Conservation (phyloP, 2,113 vertebrate genomes). For the Sphyrna mokarran region DNA sequence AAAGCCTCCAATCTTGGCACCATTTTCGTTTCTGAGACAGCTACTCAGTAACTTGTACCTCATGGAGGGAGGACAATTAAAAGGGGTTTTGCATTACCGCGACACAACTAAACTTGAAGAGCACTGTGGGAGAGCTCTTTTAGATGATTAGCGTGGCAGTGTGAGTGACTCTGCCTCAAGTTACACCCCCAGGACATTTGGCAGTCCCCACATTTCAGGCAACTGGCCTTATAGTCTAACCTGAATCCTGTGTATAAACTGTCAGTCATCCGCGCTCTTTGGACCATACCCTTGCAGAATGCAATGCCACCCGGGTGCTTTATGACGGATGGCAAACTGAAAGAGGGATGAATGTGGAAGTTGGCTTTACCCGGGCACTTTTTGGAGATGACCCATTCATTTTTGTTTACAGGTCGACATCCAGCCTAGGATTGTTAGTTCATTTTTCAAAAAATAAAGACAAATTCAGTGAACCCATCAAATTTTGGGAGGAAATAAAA, state of each 20-base stretch:
- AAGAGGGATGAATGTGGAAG: too few relatives aligned
- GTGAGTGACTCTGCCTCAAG: not conserved
- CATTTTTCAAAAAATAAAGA: not conserved
- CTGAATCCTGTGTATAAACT: not conserved
- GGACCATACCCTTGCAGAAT: not conserved
- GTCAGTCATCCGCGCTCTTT: not conserved
- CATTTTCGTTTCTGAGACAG: not conserved
- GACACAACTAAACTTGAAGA: not conserved
- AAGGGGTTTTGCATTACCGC: not conserved
- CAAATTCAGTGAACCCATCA: not conserved
- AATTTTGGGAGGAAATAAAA: not conserved
- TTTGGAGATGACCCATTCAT: too few relatives aligned
- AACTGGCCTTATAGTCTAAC: not conserved
- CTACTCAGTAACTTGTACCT: not conserved
- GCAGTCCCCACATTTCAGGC: conserved; percentile 6
- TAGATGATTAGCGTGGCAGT: not conserved
- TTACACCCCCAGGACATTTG: not conserved
- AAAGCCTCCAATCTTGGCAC: not conserved
- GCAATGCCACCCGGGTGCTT: not conserved
- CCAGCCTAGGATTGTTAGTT: not conserved
- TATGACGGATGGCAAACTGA: not conserved
- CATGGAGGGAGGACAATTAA: not conserved
- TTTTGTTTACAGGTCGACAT: not conserved
- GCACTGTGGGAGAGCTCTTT: not conserved
- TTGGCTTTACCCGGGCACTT: not conserved